Base-by-base conservation (phyloP, 2,113 vertebrate genomes). In the Lonchura striata region DNA sequence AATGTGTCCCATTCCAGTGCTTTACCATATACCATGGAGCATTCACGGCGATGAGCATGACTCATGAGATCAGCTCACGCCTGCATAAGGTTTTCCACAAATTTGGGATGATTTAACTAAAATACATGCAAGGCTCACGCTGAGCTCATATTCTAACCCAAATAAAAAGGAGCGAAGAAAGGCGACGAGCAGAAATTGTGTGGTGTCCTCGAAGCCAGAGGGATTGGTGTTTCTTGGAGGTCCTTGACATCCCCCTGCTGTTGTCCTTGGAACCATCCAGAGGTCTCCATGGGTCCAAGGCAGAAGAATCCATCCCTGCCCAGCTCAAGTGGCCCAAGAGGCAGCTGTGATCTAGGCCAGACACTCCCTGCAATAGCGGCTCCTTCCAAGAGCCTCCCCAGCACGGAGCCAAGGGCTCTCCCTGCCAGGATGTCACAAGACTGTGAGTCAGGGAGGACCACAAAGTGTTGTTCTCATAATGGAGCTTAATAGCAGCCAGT, bases 341-440 rank as follows among this genome's bases (percentile, higher is more conserved):
- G 83, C 69, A 60, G 71, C 94, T 49, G 68, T 1, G 91, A 82
- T 68, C 0, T 33, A 37, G 80, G 30, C 72, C 6, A 75, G 94
- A 68, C 78, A 56, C 83, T 94, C 95, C 96, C 72, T 86, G 91
- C 94, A 88, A 5, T 71, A 93, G 23, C 46, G 21, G 88, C 83
- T 75, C 92, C 92, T 93, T 95, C 92, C 93, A 74, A 79, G 82
- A 7, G 49, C 81, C 74, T 82, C 69, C 8, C 61, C 90, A 85
- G 74, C 82, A 63, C 6, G 0, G 59, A 61, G 94, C 88, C 94
- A 92, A 95, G 71, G 17, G 66, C 63, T 84, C 14, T 53, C 15
- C 9, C 35, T 96, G 94, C 92, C 93, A 87, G 90, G 42, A 14
- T 78, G 84, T 96, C 93, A 96, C 95, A 76, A 95, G 93, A 54